A percentile compares a stretch with the other conserved stretches of the same genome.
Conservation (phyloP, 1,140 invertebrate genomes). For the Sminthurides bifidus region DNA sequence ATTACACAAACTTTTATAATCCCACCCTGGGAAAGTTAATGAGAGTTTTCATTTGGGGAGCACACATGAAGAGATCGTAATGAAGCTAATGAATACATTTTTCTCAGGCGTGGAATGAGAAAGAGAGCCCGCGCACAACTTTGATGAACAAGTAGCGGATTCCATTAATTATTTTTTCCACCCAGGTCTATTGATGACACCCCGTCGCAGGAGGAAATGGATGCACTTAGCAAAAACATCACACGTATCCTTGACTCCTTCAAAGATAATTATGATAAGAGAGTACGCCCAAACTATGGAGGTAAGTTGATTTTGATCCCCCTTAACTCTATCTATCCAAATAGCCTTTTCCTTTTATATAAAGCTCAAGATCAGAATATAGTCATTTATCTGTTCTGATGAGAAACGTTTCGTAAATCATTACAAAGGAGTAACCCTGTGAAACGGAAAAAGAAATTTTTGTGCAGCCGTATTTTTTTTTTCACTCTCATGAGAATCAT, state of each 20-base stretch:
- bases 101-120: too few species aligned
- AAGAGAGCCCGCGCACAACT: too few species aligned
- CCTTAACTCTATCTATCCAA: slow-evolving; percentile 21
- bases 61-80: too few species aligned
- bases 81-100: too few species aligned
- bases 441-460: neutral
- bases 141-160: too few species aligned
- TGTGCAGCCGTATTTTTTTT: neutral
- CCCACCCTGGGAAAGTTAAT: too few species aligned
- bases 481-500: neutral
- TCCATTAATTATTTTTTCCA: too few species aligned
- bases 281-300: slow-evolving; percentile 94
- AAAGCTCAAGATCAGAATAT: neutral
- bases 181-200: slow-evolving; percentile 12
- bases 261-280: slow-evolving; percentile 89
- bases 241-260: slow-evolving; percentile 84
- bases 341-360: slow-evolving; percentile 3
- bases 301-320: slow-evolving; percentile 52
- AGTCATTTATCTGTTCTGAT: neutral
- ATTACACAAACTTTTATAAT: too few species aligned
- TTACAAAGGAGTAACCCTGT: neutral
- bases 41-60: too few species aligned
- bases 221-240: slow-evolving; percentile 49
- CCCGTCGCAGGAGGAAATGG: slow-evolving; percentile 9
- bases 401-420: neutral